Evolutionary conservation across 1,140 invertebrate species (phyloP).

Genomic region (Cotesia glomerata): DNA sequence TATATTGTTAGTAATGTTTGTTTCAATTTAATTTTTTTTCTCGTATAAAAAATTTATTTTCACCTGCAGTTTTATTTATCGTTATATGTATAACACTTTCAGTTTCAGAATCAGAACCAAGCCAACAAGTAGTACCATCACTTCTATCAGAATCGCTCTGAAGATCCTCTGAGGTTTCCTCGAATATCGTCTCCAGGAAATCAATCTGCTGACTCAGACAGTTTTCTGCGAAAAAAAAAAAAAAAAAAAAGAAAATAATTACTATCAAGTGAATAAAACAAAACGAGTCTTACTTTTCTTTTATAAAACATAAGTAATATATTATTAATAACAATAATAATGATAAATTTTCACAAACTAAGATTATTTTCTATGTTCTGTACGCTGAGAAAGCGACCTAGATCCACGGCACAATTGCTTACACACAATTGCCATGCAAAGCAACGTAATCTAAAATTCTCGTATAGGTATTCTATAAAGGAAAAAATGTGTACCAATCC

Average conservation of each 20-base stretch:
- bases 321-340: neutral
- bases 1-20: neutral
- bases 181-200: slow-evolving; percentile 77
- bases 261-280: too few relatives aligned
- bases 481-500: neutral
- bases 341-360: neutral
- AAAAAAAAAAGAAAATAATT: neutral
- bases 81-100: slow-evolving; percentile 63
- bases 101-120: slow-evolving; percentile 71
- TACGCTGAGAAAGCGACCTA: slow-evolving; percentile 33
- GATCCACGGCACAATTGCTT: slow-evolving; percentile 12
- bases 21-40: neutral
- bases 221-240: slow-evolving; percentile 60
- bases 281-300: neutral
- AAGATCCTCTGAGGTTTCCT: slow-evolving; percentile 79
- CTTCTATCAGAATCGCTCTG: slow-evolving; percentile 71
- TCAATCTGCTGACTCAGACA: slow-evolving; percentile 63
- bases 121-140: slow-evolving; percentile 62
- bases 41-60: slow-evolving; percentile 7
- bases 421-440: slow-evolving; percentile 37
- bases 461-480: neutral
- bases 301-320: neutral
- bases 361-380: neutral
- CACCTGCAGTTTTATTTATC: slow-evolving; percentile 51
- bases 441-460: slow-evolving; percentile 17